phyloP scores from a whole-genome alignment of 2,888 invertebrate genomes.

The Trachelus tabidus region DNA sequence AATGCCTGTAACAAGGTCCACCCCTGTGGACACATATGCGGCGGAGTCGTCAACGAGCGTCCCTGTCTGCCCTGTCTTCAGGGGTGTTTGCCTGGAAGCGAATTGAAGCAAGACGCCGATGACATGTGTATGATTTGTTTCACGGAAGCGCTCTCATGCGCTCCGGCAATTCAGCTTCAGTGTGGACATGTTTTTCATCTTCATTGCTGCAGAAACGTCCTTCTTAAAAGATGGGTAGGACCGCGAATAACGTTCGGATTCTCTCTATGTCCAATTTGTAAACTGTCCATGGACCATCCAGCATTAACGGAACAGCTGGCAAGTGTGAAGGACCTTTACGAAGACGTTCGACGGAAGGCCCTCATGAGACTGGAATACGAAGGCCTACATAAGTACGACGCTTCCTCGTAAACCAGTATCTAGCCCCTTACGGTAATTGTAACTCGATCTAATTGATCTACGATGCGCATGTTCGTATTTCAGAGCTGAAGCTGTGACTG shows the following conservation, averaged over 20 bases:
- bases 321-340: slow-evolving; percentile 84
- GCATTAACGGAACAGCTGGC: slow-evolving; percentile 81
- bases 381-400: slow-evolving; percentile 77
- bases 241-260: slow-evolving; percentile 97
- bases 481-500: slow-evolving; percentile 74
- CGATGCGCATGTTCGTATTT: neutral
- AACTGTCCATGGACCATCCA: slow-evolving; percentile 89
- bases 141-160: slow-evolving; percentile 94
- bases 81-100: slow-evolving; percentile 74
- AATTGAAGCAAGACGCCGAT: slow-evolving; percentile 93
- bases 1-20: slow-evolving; percentile 87
- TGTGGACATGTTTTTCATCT: slow-evolving; percentile 97
- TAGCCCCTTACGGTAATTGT: neutral
- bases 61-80: slow-evolving; percentile 91
- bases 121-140: slow-evolving; percentile 99
- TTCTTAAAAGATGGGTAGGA: slow-evolving; percentile 91
- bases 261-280: slow-evolving; percentile 96
- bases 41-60: slow-evolving; percentile 89
- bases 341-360: slow-evolving; percentile 93
- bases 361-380: slow-evolving; percentile 97
- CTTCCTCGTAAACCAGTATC: neutral
- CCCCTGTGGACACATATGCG: slow-evolving; percentile 92
- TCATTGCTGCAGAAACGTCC: slow-evolving; percentile 88
- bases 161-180: slow-evolving; percentile 90
- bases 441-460: no score